phyloP scores from a whole-genome alignment of 2,113 vertebrate species.

The Zosterops japonicus region DNA sequence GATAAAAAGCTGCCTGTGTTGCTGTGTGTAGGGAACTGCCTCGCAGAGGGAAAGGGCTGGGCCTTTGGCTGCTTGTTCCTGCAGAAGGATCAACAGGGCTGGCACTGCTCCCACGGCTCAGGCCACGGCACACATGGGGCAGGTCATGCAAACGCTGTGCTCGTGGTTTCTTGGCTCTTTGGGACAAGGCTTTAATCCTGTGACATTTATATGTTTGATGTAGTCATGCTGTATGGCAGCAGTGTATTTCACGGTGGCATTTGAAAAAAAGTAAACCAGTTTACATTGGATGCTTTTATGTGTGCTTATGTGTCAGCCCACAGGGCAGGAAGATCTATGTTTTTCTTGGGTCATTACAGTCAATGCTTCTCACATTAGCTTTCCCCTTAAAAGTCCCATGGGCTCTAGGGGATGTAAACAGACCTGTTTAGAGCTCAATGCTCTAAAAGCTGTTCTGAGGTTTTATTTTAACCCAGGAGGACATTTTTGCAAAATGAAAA shows the following conservation, averaged over 20 bases:
- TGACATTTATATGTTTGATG: not conserved
- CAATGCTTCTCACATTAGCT: not conserved
- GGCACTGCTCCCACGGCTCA: fast-evolving
- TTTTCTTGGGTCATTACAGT: not conserved
- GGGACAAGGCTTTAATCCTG: not conserved
- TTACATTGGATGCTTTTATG: not conserved
- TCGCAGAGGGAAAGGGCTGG: fast-evolving
- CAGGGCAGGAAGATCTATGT: not conserved
- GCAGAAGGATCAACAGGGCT: not conserved
- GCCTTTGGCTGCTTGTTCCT: not conserved
- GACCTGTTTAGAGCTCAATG: not conserved
- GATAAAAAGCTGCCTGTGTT: not conserved
- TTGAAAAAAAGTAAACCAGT: not conserved
- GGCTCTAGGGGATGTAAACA: not conserved
- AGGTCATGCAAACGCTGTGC: fast-evolving
- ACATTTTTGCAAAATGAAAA: conserved; percentile 25
- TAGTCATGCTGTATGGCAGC: not conserved
- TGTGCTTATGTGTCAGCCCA: not conserved
- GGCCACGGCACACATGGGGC: fast-evolving
- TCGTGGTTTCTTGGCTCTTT: fast-evolving
- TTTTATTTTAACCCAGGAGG: conserved; percentile 16
- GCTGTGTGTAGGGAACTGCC: not conserved
- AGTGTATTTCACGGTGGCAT: not conserved
- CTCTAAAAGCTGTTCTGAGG: not conserved
- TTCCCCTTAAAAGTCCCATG: not conserved